Percentiles rank a stretch among this genome's conserved stretches.
Evolutionary conservation across 2,888 invertebrate species (phyloP).

Genomic region (Mesorhabditis belari): DNA sequence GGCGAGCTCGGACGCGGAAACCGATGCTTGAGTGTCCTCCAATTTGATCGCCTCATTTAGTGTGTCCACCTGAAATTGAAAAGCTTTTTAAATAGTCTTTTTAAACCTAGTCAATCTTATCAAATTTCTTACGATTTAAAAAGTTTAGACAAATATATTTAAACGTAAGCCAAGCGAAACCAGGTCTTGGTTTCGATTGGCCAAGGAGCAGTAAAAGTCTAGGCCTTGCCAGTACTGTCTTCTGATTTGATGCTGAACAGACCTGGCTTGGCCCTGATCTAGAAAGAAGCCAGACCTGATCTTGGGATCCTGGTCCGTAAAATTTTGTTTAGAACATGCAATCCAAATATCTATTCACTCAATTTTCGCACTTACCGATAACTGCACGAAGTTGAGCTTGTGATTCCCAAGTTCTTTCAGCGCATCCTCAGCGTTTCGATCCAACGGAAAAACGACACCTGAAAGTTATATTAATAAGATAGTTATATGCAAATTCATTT

Average conservation of each 20-base stretch:
- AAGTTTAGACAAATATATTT: no score
- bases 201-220: no score
- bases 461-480: slow-evolving; percentile 59
- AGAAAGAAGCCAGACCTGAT: no score
- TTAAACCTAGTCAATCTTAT: no score
- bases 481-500: background rate
- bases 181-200: no score
- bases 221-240: no score
- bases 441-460: slow-evolving; percentile 81
- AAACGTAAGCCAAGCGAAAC: no score
- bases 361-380: slow-evolving; percentile 59
- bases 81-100: no score
- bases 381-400: slow-evolving; percentile 79
- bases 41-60: slow-evolving; percentile 80
- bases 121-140: no score
- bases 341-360: slow-evolving; percentile 1
- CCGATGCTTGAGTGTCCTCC: slow-evolving; percentile 67
- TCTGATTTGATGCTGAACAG: no score
- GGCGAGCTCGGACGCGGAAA: slow-evolving; percentile 67
- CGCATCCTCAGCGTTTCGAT: slow-evolving; percentile 71
- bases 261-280: no score
- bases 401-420: slow-evolving; percentile 70
- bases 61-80: slow-evolving; percentile 62
- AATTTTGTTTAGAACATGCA: slow-evolving; percentile 1
- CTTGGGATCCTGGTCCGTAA: no score